Evolutionary conservation across 1,140 invertebrate species (phyloP), one percentile per base, ranked within the genome.

Genomic region (Eriosoma lanigerum): DNA sequence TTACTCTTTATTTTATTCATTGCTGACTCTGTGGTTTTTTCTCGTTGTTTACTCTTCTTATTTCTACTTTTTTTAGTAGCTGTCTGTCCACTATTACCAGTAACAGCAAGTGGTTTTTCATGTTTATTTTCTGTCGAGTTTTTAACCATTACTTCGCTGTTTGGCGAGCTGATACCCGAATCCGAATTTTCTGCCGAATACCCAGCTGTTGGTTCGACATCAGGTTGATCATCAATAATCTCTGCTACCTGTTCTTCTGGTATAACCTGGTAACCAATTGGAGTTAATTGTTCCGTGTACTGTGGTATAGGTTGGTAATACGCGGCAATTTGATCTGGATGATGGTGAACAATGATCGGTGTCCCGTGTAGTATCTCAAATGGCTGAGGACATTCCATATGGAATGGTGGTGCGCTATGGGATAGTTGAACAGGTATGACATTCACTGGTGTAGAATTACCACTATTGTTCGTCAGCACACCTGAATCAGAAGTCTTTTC

Each of bases 401-500:
- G 66, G 56, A 82, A 50, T 13, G 46, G 70, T n/a, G 81, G 46
- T 17, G 56, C 75, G 54, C 5, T 78, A 38, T 62, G 56, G 3
- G 81, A 54, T 21, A 78, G 21, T 58, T 50, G 81, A 17, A 29
- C 66, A 62, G 32, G 82, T 81, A 60, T 81, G 72, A 32, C 81
- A 68, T 78, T 82, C 3, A 82, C 81, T 5, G 81, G 81, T 1
- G 81, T 82, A 17, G 81, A 82, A 19, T 68, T 78, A 21, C 83
- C 83, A 46, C 82, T 83, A 56, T 83, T 82, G 52, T 84, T 82
- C 19, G 83, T 84, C 24, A 82, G 68, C 26, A 84, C 83, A 26
- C 83, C 83, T 0, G 83, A 83, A 62, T 84, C 83, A 5, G 83
- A 84, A 12, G 83, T 83, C 15, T 83, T 83, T 68, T 83, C 83